Base-by-base conservation (phyloP, 2,797 vertebrate genomes). In the Stomatorhinus walkeri region DNA sequence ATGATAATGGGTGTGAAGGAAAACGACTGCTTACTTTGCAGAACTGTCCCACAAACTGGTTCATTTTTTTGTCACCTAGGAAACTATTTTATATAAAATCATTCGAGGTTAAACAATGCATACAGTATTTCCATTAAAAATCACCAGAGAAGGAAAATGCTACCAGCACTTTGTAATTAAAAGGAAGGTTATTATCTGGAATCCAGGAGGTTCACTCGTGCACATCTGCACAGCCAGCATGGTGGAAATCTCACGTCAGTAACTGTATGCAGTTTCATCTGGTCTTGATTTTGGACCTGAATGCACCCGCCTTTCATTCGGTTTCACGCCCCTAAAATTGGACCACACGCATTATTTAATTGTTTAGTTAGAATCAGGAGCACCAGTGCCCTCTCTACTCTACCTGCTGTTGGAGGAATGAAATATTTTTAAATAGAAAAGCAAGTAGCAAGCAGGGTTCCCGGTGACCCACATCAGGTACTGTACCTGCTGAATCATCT, bases 401-500 rank as follows among this genome's bases (percentile, higher is more conserved):
- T 90, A 40, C 81, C 46, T 90, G 36, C 32, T 36, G 28, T 72
- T 36, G 14, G 28, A 72, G 14, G 14, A 72, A 36, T 72, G 2
- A 72, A 19, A 72, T 72, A 16, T 36, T 72, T 72, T 36, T 72
- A 40, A 87, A 72, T 4, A 28, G 12, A 68, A 72, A 72, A 72
- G 28, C 24, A 14, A 89, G 14, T 40, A 59, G 72, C 88, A 89
- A 22, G 1, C 51, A 28, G 28, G 90, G 90, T 84, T 52, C 88
- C 51, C 1, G 89, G 24, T 40, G 56, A 54, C 49, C 85, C 72
- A 54, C 36, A 22, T 6, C 46, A 6, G 24, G 56, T 93, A 94
- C 94, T 94, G 56, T 93, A 94, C 94, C 95, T 94, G 43, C 92
- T 48, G 91, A 72, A 86, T 95, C 94, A 1, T 93, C 91, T 8